Conservation (phyloP, 2,113 vertebrate species). For the Amphiprion ocellaris region DNA sequence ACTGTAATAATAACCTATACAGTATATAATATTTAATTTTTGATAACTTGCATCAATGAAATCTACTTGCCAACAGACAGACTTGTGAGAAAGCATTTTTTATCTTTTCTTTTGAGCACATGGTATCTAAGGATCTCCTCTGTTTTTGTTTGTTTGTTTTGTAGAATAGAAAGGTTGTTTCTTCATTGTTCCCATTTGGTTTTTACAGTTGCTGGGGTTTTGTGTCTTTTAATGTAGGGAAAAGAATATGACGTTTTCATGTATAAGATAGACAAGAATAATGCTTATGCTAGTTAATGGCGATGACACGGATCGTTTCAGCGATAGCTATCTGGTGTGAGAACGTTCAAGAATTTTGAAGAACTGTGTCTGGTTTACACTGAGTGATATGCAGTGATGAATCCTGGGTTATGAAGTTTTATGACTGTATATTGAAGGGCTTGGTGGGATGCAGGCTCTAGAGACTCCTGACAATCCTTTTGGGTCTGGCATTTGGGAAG, state of each 20-base stretch:
- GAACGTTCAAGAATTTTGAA: constrained; percentile 66
- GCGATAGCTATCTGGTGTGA: constrained; percentile 64
- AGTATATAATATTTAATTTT: constrained; percentile 90
- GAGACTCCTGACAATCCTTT: constrained; percentile 58
- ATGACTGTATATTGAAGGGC: constrained; percentile 77
- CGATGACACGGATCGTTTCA: constrained; percentile 66
- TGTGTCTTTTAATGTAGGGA: constrained; percentile 82
- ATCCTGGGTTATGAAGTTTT: constrained; percentile 80
- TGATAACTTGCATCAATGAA: constrained; percentile 73
- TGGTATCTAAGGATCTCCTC: constrained; percentile 64
- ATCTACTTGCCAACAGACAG: constrained; percentile 68
- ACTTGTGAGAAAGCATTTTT: constrained; percentile 54
- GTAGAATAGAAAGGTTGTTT: constrained; percentile 79
- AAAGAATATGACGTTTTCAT: constrained; percentile 59
- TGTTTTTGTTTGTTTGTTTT: constrained; percentile 58
- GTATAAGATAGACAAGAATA: constrained; percentile 74
- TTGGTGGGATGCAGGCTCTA: constrained; percentile 78
- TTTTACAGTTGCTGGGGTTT: constrained; percentile 85
- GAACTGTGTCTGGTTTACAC: constrained; percentile 79
- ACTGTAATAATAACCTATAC: constrained; percentile 94
- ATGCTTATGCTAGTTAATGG: constrained; percentile 58
- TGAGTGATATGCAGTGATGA: constrained; percentile 73
- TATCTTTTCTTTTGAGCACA: constrained; percentile 73
- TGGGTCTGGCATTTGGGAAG: constrained; percentile 11
- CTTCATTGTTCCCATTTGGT: constrained; percentile 75